phyloP scores from a whole-genome alignment of 2,888 invertebrate genomes.

The Tetranychus truncatus region DNA sequence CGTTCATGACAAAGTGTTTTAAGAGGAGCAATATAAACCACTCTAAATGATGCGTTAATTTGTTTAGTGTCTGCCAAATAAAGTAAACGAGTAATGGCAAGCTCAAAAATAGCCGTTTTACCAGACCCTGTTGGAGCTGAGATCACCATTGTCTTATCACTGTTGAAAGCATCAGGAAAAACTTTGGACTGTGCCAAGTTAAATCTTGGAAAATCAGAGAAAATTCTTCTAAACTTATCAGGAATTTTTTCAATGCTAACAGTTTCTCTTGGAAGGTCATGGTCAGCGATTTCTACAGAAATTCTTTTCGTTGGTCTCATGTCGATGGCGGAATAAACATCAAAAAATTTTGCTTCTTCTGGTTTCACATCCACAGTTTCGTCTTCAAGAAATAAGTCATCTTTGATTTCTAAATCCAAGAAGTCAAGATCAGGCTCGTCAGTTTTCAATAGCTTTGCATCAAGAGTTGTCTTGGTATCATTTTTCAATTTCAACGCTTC shows the following conservation, averaged over 20 bases:
- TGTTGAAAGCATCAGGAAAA: constrained; percentile 42
- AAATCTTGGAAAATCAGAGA: constrained; percentile 41
- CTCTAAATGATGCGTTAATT: constrained; percentile 36
- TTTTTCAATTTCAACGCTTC: not conserved
- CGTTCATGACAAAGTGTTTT: constrained; percentile 58
- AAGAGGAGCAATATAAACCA: constrained; percentile 62
- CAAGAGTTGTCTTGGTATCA: not conserved
- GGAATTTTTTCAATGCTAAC: not conserved
- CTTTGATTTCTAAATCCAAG: not conserved
- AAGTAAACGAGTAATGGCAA: constrained; percentile 50
- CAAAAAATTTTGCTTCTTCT: not conserved
- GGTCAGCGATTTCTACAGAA: not conserved
- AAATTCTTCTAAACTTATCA: constrained; percentile 40
- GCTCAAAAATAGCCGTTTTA: constrained; percentile 62
- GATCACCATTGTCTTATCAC: constrained; percentile 51
- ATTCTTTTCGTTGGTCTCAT: not conserved
- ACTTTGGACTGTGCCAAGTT: constrained; percentile 53
- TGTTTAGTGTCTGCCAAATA: constrained; percentile 33
- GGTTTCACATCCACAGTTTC: not conserved
- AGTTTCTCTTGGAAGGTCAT: not conserved
- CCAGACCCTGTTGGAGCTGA: constrained; percentile 66
- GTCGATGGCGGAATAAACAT: not conserved
- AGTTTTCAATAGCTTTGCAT: not conserved
- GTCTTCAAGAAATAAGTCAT: not conserved
- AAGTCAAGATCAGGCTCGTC: not conserved